phyloP scores from a whole-genome alignment of 2,888 invertebrate genomes.

The Lasius platythorax region DNA sequence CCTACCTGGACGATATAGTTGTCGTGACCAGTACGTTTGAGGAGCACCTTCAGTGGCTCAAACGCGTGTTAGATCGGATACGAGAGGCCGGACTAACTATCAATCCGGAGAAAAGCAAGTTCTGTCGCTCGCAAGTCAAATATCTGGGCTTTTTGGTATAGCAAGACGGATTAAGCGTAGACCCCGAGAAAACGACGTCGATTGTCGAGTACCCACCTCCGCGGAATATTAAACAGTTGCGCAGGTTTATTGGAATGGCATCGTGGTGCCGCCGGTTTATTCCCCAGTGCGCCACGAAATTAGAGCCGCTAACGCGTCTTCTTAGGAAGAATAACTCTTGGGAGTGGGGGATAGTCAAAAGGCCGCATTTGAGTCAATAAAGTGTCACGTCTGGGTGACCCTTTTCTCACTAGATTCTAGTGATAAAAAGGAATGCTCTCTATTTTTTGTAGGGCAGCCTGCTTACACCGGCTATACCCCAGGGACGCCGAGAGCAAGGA shows the following conservation, averaged over 20 bases:
- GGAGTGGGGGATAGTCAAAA: constrained; percentile 8
- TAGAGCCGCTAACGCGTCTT: neutral
- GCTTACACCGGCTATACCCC: too few relatives aligned
- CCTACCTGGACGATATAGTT: neutral
- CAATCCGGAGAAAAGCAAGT: constrained; percentile 49
- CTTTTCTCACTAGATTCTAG: too few relatives aligned
- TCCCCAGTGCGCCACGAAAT: neutral
- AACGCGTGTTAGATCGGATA: constrained; percentile 10
- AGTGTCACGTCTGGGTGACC: too few relatives aligned
- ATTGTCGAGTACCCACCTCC: constrained; percentile 18
- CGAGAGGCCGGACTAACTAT: constrained; percentile 11
- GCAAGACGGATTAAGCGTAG: constrained; percentile 3
- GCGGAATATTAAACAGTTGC: constrained; percentile 28
- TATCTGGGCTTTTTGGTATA: constrained; percentile 50
- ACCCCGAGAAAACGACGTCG: constrained; percentile 37
- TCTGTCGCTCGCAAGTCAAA: constrained; percentile 45
- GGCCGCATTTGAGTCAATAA: neutral
- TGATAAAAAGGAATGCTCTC: too few relatives aligned
- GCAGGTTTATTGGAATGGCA: constrained; percentile 39
- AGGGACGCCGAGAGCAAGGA: too few relatives aligned
- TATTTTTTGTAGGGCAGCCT: too few relatives aligned
- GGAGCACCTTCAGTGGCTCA: neutral
- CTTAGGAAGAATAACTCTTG: neutral
- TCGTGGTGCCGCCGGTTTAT: constrained; percentile 50
- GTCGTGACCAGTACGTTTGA: constrained; percentile 1